Evolutionary conservation across 2,113 vertebrate genomes (phyloP).

Genomic region (Misgurnus anguillicaudatus): DNA sequence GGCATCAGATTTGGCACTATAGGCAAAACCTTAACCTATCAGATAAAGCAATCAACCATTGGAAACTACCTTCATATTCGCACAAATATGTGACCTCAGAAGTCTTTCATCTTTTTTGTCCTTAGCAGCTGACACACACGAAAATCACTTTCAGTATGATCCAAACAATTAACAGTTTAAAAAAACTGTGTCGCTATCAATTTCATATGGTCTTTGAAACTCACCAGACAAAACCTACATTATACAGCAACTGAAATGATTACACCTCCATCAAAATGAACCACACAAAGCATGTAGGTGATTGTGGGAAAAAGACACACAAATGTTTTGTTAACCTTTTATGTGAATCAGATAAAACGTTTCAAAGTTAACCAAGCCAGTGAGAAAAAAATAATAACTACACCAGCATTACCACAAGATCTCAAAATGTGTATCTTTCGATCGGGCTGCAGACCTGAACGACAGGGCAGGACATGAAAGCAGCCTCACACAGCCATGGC

Average conservation of each 20-base stretch:
- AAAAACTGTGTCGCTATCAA: conserved; percentile 3
- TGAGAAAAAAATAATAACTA: background rate
- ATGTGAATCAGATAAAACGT: conserved; percentile 47
- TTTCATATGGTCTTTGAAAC: conserved; percentile 38
- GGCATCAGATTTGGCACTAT: conserved; percentile 27
- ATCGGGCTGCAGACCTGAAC: conserved; percentile 28
- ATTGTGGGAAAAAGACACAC: conserved; percentile 2
- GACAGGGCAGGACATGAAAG: conserved; percentile 43
- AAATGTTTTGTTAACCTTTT: conserved; percentile 27
- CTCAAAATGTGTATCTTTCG: conserved; percentile 30
- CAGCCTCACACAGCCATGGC: conserved; percentile 23
- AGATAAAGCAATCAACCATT: conserved; percentile 28
- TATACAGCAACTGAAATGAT: conserved; percentile 19
- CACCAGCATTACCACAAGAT: conserved; percentile 1
- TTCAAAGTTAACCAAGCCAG: conserved; percentile 33
- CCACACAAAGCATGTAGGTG: background rate
- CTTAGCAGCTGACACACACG: background rate
- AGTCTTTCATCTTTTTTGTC: conserved; percentile 34
- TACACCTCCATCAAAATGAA: background rate
- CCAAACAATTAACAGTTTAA: background rate
- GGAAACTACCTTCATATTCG: conserved; percentile 36
- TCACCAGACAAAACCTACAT: conserved; percentile 34
- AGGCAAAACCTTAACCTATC: conserved; percentile 28
- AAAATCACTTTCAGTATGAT: background rate
- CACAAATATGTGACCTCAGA: conserved; percentile 36